Evolutionary conservation across 2,113 vertebrate species (phyloP), one percentile per base, ranked within the genome.

Genomic region (Anguilla japonica): DNA sequence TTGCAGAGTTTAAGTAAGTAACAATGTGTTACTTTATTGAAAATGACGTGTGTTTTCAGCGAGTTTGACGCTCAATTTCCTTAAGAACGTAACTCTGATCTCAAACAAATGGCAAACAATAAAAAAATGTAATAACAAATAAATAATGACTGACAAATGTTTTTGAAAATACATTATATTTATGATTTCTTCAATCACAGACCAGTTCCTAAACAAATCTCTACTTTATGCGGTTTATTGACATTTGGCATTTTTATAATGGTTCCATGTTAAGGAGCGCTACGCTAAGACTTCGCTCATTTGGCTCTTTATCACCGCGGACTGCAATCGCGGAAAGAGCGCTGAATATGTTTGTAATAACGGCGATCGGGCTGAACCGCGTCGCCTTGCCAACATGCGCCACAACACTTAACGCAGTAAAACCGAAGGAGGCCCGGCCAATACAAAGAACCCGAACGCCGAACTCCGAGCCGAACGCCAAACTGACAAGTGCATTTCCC

Each of bases 291-390:
- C 34, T 7, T 75, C 2, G 71, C 71, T 75, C 71, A 34, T 75
- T 16, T 34, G 4, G 3, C 60, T 34, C 71, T 29, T n/a, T 34
- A 13, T 29, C n/a, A 6, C 26, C 8, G n/a, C n/a, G 71, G 71
- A 13, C 26, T 34, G 5, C 20, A 0, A 34, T 1, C 71, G 34
- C 29, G 6, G 71, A 34, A 26, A 75, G 71, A 46, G 14, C 26
- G 29, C 81, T 3, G 29, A 83, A 83, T 57, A 13, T 83, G 81
- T 83, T 83, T n/a, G 14, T 83, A 56, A 83, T 56, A 50, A 29
- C n/a, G n/a, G 46, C 34, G 56, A 83, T 83, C 46, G 41, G 14
- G 81, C 81, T 26, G 41, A 83, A 56, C 46, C 22, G 22, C 41
- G 7, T 43, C 29, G n/a, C 13, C 81, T 34, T 53, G 41, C 46